Evolutionary conservation across 2,113 vertebrate species (phyloP).

Genomic region (sheep (Ovis aries)): DNA sequence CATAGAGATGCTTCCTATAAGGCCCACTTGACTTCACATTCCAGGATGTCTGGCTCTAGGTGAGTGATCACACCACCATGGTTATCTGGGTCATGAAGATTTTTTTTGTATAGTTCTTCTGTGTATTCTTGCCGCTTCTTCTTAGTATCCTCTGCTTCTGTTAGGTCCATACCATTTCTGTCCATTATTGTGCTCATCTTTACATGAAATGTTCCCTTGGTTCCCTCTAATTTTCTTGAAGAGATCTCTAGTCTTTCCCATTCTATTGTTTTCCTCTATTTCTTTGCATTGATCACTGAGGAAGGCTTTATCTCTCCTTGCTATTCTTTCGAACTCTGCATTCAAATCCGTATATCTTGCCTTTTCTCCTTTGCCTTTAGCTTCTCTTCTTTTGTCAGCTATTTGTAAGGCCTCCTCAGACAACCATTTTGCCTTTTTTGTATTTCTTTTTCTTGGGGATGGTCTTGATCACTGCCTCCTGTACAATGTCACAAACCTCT

Average conservation of each 20-base stretch:
- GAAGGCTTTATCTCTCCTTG: neutral
- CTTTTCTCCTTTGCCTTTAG: neutral
- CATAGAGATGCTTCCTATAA: neutral
- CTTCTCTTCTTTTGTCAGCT: neutral
- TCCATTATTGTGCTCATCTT: accelerated
- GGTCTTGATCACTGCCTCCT: neutral
- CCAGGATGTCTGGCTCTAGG: neutral
- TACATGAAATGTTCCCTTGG: neutral
- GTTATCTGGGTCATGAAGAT: neutral
- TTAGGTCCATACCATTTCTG: neutral
- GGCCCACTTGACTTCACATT: neutral
- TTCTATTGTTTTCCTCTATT: neutral
- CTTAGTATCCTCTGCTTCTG: neutral
- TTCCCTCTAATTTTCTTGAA: neutral
- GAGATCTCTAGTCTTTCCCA: neutral
- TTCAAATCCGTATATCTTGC: neutral
- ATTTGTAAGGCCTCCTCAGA: neutral
- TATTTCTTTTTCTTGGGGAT: neutral
- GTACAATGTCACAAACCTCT: neutral
- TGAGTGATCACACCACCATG: neutral
- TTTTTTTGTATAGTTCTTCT: neutral
- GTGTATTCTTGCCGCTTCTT: neutral
- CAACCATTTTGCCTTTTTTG: neutral
- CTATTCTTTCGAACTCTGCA: neutral
- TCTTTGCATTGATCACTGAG: neutral